Evolutionary conservation across 2,113 vertebrate genomes (phyloP).

Genomic region (Redunca redunca): DNA sequence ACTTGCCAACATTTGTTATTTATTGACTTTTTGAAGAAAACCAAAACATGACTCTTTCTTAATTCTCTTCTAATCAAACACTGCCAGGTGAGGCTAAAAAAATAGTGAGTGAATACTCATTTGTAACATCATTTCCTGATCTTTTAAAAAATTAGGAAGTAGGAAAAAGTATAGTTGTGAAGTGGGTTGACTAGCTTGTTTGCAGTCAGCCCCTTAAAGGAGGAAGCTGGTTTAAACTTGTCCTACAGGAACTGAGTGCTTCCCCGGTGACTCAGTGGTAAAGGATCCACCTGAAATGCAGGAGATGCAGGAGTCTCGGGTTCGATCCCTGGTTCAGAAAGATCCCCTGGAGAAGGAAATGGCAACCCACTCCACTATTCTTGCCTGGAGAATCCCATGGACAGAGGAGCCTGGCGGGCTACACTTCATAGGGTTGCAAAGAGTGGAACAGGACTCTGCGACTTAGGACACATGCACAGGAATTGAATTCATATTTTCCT

Average conservation of each 20-base stretch:
- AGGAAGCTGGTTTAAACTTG: background rate
- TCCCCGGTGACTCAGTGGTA: background rate
- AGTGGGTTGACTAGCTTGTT: background rate
- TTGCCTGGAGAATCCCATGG: background rate
- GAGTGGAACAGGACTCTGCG: background rate
- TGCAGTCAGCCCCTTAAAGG: background rate
- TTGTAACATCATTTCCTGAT: background rate
- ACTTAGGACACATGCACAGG: background rate
- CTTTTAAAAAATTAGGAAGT: background rate
- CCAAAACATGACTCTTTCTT: background rate
- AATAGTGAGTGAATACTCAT: background rate
- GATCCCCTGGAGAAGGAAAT: background rate
- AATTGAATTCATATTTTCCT: background rate
- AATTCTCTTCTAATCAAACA: background rate
- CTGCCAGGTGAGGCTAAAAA: background rate
- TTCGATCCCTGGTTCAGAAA: background rate
- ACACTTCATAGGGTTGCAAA: background rate
- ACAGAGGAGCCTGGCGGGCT: background rate
- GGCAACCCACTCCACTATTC: background rate
- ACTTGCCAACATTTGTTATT: background rate
- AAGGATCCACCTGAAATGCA: background rate
- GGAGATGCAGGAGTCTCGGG: accelerated
- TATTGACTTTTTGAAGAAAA: background rate
- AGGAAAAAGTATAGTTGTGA: background rate
- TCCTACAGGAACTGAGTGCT: background rate